Percentiles rank a stretch among this genome's conserved stretches.
These are phyloP conservation scores for Euglossa dilemma DNA, from an alignment of 1,140 invertebrate genomes.

Conservation along the genomic window DNA sequence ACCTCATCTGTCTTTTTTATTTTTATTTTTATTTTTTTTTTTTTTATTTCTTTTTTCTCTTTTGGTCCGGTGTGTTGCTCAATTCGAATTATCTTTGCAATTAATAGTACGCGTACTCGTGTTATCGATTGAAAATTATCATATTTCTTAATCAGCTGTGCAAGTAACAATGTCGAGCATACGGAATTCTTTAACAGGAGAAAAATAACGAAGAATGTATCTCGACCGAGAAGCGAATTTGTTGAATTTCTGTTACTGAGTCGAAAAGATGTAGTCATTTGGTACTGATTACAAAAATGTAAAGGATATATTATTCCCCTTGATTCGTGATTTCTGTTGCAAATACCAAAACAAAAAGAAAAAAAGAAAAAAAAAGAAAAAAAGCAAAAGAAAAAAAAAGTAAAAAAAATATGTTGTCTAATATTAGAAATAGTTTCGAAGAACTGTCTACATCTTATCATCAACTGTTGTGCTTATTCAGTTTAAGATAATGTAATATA, in stretches of 20 bases:
- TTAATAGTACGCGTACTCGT: background rate
- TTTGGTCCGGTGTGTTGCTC: background rate
- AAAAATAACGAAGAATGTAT: background rate
- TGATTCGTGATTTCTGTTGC: slow-evolving; percentile 63
- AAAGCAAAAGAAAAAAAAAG: slow-evolving; percentile 4
- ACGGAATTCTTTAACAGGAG: background rate
- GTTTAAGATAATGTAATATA: slow-evolving; percentile 63
- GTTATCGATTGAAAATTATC: background rate
- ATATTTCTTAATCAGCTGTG: background rate
- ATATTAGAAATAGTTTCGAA: slow-evolving; percentile 58
- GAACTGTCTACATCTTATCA: slow-evolving; percentile 62
- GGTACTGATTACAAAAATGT: background rate
- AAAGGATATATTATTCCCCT: slow-evolving; percentile 56
- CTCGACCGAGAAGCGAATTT: background rate
- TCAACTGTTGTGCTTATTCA: slow-evolving; percentile 61
- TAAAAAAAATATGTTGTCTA: slow-evolving; percentile 49
- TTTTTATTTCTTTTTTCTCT: too few species aligned
- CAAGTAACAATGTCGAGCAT: background rate
- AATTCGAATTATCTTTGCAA: background rate
- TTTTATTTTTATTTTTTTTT: too few species aligned
- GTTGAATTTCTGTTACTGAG: background rate
- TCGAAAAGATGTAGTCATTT: background rate
- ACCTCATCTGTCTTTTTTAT: too few species aligned
- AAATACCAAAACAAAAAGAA: slow-evolving; percentile 25
- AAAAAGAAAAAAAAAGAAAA: background rate